Evolutionary conservation across 2,113 vertebrate species (phyloP).

Genomic region (Isurus oxyrinchus): DNA sequence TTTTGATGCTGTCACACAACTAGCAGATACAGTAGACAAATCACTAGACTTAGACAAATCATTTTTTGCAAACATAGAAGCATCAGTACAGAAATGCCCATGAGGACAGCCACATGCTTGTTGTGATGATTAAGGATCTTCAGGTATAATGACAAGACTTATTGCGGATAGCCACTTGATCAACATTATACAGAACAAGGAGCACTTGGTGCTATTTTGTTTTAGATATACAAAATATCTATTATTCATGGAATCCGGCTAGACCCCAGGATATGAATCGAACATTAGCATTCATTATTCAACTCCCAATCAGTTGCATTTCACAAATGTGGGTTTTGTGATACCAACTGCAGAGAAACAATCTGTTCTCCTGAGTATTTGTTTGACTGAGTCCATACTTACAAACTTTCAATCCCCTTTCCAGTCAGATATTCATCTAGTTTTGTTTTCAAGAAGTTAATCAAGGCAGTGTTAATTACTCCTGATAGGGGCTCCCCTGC

Average conservation of each 20-base stretch:
- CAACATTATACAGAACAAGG: not conserved
- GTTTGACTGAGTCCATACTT: not conserved
- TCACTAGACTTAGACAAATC: not conserved
- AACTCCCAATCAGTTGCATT: not conserved
- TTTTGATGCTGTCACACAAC: not conserved
- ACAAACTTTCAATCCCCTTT: not conserved
- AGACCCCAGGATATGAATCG: not conserved
- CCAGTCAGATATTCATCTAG: not conserved
- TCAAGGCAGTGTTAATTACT: not conserved
- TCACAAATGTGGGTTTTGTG: not conserved
- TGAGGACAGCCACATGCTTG: not conserved
- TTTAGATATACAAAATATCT: not conserved
- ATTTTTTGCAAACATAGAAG: not conserved
- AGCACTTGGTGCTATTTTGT: not conserved
- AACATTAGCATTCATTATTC: not conserved
- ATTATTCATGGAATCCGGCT: not conserved
- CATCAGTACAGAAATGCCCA: not conserved
- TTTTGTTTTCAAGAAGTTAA: conserved; percentile 20
- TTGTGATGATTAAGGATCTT: too few relatives aligned
- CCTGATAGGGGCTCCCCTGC: not conserved
- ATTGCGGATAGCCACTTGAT: not conserved
- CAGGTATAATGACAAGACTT: not conserved
- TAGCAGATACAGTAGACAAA: not conserved
- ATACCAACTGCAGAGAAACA: conserved; percentile 8
- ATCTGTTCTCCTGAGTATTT: not conserved